Evolutionary conservation across 2,888 invertebrate species (phyloP).

Genomic region (Watsonalla binaria): DNA sequence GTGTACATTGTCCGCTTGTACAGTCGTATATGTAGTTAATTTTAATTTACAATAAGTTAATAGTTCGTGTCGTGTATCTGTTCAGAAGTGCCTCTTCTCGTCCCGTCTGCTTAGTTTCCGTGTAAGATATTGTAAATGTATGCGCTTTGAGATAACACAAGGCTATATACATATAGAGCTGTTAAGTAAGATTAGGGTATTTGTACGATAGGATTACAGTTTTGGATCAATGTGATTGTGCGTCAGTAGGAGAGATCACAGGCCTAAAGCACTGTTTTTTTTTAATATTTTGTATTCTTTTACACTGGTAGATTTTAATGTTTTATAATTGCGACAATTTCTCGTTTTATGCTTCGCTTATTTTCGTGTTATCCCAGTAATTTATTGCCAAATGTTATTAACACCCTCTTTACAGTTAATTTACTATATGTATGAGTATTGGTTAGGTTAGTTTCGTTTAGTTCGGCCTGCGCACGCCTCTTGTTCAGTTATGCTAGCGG

Average conservation of each 20-base stretch:
- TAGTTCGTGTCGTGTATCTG: conserved; percentile 47
- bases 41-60: conserved; percentile 47
- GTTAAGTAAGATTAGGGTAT: conserved; percentile 40
- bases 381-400: conserved; percentile 78
- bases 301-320: conserved; percentile 47
- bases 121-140: conserved; percentile 73
- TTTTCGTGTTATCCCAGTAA: conserved; percentile 74
- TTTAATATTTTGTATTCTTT: conserved; percentile 60
- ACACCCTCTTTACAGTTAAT: conserved; percentile 41
- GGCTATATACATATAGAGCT: conserved; percentile 62
- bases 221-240: conserved; percentile 51
- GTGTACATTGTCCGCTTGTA: conserved; percentile 43
- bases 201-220: conserved; percentile 47
- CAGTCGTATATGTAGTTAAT: conserved; percentile 48
- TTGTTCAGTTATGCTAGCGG: conserved; percentile 29
- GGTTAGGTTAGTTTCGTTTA: conserved; percentile 37
- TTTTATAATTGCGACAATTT: conserved; percentile 45
- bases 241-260: conserved; percentile 22
- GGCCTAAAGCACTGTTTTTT: conserved; percentile 49
- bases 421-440: conserved; percentile 40
- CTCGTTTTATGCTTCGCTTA: conserved; percentile 57
- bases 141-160: conserved; percentile 55
- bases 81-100: conserved; percentile 73
- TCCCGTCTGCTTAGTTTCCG: conserved; percentile 57
- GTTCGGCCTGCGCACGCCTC: conserved; percentile 18